phyloP scores from a whole-genome alignment of 1,140 invertebrate genomes.

The Lutraria rhynchaena region DNA sequence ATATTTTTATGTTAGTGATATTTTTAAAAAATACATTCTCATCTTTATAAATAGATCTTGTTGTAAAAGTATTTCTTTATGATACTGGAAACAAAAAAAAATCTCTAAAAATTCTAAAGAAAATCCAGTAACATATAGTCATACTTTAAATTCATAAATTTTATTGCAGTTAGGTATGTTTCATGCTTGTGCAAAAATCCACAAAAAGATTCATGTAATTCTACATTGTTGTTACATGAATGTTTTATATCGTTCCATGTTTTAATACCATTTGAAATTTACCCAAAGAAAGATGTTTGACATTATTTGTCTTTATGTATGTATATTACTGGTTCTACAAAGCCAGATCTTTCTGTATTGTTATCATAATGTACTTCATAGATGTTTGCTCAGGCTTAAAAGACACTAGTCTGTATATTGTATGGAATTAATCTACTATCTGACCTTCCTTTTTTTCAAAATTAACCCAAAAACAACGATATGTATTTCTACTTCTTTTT shows the following conservation, averaged over 20 bases:
- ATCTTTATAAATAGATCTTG: conserved; percentile 46
- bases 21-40: conserved; percentile 29
- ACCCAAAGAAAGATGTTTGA: conserved; percentile 15
- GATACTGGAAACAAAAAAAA: conserved; percentile 49
- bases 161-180: conserved; percentile 30
- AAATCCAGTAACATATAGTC: conserved; percentile 20
- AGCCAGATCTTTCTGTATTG: no score
- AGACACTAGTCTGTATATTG: conserved; percentile 41
- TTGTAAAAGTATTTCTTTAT: conserved; percentile 27
- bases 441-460: background rate
- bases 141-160: conserved; percentile 36
- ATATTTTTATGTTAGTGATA: conserved; percentile 40
- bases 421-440: background rate
- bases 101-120: conserved; percentile 7
- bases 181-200: conserved; percentile 6
- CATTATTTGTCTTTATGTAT: no score
- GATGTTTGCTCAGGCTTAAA: conserved; percentile 39
- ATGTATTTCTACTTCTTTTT: no score
- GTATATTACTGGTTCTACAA: no score
- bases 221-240: conserved; percentile 21
- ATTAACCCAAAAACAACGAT: no score
- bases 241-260: conserved; percentile 31
- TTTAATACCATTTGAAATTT: conserved; percentile 32
- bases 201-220: background rate
- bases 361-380: background rate